These are phyloP conservation scores for Pollenia griseotomentosa DNA, from an alignment of 2,888 invertebrate genomes.

Conservation along the genomic window DNA sequence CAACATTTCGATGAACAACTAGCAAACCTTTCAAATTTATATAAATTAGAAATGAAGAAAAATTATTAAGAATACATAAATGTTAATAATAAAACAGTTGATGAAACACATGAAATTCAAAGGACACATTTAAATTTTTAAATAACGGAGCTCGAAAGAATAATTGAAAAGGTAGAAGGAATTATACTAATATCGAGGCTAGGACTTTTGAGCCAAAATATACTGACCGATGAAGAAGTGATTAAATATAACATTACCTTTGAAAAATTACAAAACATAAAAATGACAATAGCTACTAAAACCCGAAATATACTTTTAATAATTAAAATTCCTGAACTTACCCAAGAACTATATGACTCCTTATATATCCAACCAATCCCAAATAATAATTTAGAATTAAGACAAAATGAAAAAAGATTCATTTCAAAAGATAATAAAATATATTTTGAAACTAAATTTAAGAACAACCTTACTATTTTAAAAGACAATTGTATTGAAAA, in stretches of 20 bases:
- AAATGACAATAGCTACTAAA: not conserved
- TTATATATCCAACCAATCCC: too few species aligned
- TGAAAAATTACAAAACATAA: not conserved
- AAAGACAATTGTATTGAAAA: slow-evolving; percentile 11
- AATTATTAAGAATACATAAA: not conserved
- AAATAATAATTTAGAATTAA: too few species aligned
- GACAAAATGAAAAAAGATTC: not conserved
- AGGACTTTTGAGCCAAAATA: slow-evolving; percentile 4
- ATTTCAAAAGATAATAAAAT: not conserved
- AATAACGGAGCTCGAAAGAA: not conserved
- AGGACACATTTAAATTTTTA: not conserved
- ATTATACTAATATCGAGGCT: not conserved
- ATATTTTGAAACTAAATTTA: not conserved
- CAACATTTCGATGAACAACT: slow-evolving; percentile 1
- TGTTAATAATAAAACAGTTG: not conserved
- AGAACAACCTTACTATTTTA: not conserved
- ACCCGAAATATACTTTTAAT: not conserved
- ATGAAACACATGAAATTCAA: not conserved
- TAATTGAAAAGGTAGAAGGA: slow-evolving; percentile 5
- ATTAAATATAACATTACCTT: not conserved
- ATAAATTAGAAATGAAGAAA: not conserved
- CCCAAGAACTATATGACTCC: not conserved
- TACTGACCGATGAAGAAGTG: not conserved
- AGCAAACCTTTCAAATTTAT: not conserved
- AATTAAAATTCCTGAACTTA: not conserved